A percentile compares a stretch with the other conserved stretches of the same genome.
phyloP scores from a whole-genome alignment of 2,113 vertebrate species.

The Australoheros scitulus region DNA sequence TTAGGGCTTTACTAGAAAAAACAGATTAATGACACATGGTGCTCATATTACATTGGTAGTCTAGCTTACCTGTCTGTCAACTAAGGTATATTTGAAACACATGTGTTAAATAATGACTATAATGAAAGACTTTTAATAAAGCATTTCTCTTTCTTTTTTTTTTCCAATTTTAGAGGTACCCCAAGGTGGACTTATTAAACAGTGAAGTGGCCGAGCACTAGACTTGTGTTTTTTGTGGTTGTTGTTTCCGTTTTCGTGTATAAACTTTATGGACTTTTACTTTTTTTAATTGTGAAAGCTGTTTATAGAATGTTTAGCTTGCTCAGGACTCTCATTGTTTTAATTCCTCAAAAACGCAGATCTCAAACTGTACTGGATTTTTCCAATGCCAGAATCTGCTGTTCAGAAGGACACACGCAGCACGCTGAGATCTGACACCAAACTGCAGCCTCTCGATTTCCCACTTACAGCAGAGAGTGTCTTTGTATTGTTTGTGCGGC shows the following conservation, averaged over 20 bases:
- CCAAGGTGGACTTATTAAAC: background rate
- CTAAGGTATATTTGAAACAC: background rate
- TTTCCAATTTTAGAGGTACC: background rate
- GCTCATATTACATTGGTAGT: background rate
- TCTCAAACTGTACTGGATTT: background rate
- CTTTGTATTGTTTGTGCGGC: constrained; percentile 50
- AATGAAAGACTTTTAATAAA: background rate
- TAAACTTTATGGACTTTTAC: background rate
- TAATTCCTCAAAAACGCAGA: too few species aligned
- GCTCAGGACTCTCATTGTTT: too few species aligned
- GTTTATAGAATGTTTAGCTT: fast-evolving
- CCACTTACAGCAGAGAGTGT: constrained; percentile 30
- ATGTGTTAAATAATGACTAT: background rate
- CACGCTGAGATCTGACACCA: constrained; percentile 33
- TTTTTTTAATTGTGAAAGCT: background rate
- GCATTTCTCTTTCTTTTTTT: background rate
- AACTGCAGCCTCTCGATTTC: constrained; percentile 36
- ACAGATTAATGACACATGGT: background rate
- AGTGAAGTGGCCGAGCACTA: background rate
- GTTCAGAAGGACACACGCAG: background rate
- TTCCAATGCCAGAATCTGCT: background rate
- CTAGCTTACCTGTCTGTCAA: background rate
- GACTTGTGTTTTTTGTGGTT: background rate
- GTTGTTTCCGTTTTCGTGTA: background rate
- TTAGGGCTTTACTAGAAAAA: background rate